phyloP scores from a whole-genome alignment of 2,797 vertebrate genomes.

The Diplodus puntazzo region DNA sequence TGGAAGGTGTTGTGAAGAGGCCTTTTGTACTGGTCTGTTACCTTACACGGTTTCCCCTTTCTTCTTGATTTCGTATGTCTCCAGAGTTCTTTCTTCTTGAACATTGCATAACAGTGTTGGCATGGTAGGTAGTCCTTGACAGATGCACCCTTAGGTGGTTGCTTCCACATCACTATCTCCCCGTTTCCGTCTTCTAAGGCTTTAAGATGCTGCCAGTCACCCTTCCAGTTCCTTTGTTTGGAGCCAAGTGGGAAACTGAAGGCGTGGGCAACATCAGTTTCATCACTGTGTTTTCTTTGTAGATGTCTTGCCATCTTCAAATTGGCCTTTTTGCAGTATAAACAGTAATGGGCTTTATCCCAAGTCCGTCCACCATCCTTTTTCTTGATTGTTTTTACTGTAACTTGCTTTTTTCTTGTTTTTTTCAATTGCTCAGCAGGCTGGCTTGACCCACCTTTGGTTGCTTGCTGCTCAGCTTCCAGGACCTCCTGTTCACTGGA shows the following conservation, averaged over 20 bases:
- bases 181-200: background rate
- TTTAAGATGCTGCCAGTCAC: background rate
- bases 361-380: background rate
- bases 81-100: background rate
- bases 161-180: background rate
- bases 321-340: background rate
- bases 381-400: background rate
- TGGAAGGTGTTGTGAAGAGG: conserved; percentile 23
- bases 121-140: background rate
- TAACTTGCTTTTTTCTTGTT: background rate
- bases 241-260: background rate
- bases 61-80: background rate
- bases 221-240: background rate
- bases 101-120: background rate
- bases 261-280: background rate
- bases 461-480: background rate
- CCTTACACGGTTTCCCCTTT: background rate
- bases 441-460: background rate
- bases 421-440: background rate
- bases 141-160: background rate
- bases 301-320: background rate
- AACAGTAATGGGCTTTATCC: background rate
- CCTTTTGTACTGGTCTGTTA: background rate
- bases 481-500: background rate
- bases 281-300: background rate